These are phyloP conservation scores for Hycleus phaleratus DNA, from an alignment of 1,140 invertebrate species.

Conservation along the genomic window DNA sequence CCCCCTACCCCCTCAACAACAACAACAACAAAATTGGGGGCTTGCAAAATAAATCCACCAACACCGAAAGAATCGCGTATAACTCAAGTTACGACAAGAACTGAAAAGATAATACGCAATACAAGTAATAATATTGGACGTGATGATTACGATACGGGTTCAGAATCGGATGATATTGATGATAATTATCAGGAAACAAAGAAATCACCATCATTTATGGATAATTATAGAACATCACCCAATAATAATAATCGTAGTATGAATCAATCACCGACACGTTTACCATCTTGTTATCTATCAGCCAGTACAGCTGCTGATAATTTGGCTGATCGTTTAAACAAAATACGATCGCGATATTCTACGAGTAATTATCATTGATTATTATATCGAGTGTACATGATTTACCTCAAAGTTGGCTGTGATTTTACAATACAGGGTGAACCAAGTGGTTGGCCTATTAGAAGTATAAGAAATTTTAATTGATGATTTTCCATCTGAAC, in stretches of 20 bases:
- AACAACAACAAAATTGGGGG: not conserved
- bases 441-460: too few relatives aligned
- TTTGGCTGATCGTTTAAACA: conserved; percentile 46
- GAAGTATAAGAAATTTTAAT: too few relatives aligned
- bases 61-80: conserved; percentile 13
- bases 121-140: conserved; percentile 2
- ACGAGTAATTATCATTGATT: conserved; percentile 19
- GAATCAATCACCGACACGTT: not conserved
- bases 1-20: conserved; percentile 29
- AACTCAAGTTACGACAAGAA: conserved; percentile 22
- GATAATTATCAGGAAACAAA: too few relatives aligned
- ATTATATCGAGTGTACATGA: too few relatives aligned
- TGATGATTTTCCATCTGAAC: too few relatives aligned
- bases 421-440: too few relatives aligned
- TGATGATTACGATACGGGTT: conserved; percentile 45
- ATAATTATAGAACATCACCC: too few relatives aligned
- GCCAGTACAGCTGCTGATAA: conserved; percentile 26
- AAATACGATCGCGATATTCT: conserved; percentile 43
- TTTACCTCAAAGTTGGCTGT: too few relatives aligned
- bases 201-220: too few relatives aligned
- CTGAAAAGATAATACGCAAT: conserved; percentile 41
- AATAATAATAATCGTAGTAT: too few relatives aligned
- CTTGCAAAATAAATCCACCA: not conserved
- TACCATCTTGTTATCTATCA: conserved; percentile 24
- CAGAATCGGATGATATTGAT: conserved; percentile 42